Evolutionary conservation across 1,140 invertebrate genomes (phyloP).

Genomic region (Pseudomyrmex cubaensis): DNA sequence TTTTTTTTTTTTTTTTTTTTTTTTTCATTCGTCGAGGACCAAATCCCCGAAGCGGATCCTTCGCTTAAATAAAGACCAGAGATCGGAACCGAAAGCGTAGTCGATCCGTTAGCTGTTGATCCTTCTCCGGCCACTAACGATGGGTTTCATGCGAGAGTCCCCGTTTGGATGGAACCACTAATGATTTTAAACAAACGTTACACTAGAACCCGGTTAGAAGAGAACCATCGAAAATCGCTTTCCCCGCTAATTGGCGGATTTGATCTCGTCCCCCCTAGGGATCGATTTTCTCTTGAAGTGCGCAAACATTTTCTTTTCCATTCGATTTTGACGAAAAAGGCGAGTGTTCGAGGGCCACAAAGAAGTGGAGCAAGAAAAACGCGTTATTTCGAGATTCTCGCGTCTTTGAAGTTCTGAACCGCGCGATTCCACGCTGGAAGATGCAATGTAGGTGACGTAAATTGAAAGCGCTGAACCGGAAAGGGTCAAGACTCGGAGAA

Average conservation of each 20-base stretch:
- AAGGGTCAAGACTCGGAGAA: constrained; percentile 47
- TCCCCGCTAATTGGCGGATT: constrained; percentile 48
- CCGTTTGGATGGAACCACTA: constrained; percentile 23
- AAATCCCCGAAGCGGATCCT: constrained; percentile 48
- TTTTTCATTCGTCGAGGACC: constrained; percentile 16
- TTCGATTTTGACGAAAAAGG: background rate
- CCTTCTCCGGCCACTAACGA: constrained; percentile 52
- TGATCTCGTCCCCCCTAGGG: constrained; percentile 5
- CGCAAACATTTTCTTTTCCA: background rate
- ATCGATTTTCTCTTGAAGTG: constrained; percentile 45
- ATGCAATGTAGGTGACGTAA: constrained; percentile 45
- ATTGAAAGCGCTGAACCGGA: constrained; percentile 58
- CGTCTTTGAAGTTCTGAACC: background rate
- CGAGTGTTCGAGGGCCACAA: background rate
- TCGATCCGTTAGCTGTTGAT: constrained; percentile 48
- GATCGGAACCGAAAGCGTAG: constrained; percentile 24
- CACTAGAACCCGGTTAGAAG: background rate
- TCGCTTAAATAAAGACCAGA: constrained; percentile 55
- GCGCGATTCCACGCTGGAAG: constrained; percentile 17
- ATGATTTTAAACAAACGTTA: constrained; percentile 58
- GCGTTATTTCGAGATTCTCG: background rate
- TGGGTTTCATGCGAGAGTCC: constrained; percentile 51
- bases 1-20: no score
- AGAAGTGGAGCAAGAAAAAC: background rate
- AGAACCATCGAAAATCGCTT: constrained; percentile 9